These are phyloP conservation scores for Acrocephalus kingi DNA, from an alignment of 2,113 vertebrate species.

Conservation along the genomic window DNA sequence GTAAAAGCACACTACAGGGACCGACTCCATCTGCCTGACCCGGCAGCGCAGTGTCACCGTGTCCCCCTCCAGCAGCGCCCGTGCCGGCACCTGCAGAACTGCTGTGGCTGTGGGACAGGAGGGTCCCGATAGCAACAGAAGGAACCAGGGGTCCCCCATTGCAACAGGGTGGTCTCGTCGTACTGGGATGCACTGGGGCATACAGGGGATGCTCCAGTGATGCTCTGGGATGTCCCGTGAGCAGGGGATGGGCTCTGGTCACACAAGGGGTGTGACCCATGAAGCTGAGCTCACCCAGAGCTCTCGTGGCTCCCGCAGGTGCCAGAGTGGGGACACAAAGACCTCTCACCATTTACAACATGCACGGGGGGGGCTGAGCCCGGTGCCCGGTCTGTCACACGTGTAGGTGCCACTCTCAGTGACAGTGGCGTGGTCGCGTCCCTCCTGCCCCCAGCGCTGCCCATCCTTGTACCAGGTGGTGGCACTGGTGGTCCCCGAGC, in stretches of 20 bases:
- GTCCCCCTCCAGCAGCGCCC: not conserved
- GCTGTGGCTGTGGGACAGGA: not conserved
- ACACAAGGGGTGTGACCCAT: not conserved
- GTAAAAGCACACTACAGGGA: not conserved
- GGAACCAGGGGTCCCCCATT: not conserved
- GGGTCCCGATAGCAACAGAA: not conserved
- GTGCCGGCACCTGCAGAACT: not conserved
- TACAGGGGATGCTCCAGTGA: not conserved
- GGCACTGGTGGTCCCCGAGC: accelerated
- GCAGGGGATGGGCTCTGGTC: not conserved
- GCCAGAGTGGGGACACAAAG: too few relatives aligned
- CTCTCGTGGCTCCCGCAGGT: too few relatives aligned
- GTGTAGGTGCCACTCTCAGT: not conserved
- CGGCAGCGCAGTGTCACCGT: not conserved
- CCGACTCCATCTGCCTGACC: accelerated
- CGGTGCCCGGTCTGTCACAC: accelerated
- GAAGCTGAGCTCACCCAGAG: not conserved
- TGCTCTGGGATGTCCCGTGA: not conserved
- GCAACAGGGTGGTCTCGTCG: not conserved
- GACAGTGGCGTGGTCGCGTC: not conserved
- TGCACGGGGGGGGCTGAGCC: accelerated
- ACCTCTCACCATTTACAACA: not conserved
- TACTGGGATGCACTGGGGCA: not conserved
- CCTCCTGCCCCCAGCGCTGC: too few relatives aligned
- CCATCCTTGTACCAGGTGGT: not conserved